Conservation (phyloP, 2,797 vertebrate species). For the Catharus ustulatus region DNA sequence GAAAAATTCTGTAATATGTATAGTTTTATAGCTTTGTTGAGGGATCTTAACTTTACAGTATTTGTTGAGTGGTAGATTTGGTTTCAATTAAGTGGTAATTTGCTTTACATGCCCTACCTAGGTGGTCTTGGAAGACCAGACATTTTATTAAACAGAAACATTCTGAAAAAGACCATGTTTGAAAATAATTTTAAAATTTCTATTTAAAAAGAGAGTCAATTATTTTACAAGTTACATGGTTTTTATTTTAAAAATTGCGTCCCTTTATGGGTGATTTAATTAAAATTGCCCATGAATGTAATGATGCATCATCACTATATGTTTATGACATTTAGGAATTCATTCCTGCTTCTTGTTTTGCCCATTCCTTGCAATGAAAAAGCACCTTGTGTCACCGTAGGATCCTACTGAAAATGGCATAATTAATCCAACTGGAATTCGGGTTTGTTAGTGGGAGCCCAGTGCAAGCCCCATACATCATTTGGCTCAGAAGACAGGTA, state of each 20-base stretch:
- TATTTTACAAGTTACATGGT: not conserved
- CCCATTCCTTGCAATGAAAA: not conserved
- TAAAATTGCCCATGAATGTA: not conserved
- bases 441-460: not conserved
- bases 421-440: not conserved
- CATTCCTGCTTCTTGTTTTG: not conserved
- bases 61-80: not conserved
- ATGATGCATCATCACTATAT: not conserved
- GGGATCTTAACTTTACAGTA: not conserved
- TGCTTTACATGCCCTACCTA: not conserved
- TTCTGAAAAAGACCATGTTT: not conserved
- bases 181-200: not conserved
- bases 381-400: not conserved
- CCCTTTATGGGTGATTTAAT: not conserved
- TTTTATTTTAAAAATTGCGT: not conserved
- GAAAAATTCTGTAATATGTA: not conserved
- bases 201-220: not conserved
- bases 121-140: not conserved
- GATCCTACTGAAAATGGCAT: not conserved
- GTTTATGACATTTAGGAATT: not conserved
- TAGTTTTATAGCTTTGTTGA: not conserved
- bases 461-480: not conserved
- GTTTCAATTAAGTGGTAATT: not conserved
- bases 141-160: not conserved
- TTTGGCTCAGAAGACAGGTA: not conserved